phyloP scores from a whole-genome alignment of 2,888 invertebrate species.

The Thera britannica region DNA sequence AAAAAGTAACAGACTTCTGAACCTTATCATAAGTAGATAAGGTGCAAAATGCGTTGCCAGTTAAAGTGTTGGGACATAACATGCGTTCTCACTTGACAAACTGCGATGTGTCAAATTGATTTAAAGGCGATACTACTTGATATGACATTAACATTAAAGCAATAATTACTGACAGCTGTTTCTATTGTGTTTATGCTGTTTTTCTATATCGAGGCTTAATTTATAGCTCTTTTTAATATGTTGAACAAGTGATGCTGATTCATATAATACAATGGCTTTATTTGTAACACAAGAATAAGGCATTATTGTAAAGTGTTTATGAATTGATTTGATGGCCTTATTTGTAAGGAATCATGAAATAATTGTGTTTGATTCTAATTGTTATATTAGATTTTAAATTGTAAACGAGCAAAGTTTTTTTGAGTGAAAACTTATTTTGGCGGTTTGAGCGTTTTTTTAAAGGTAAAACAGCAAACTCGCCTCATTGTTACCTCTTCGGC shows the following conservation, averaged over 20 bases:
- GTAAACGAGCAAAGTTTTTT: too few species aligned
- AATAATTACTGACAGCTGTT: slow-evolving; percentile 42
- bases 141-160: slow-evolving; percentile 62
- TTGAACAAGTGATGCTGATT: slow-evolving; percentile 43
- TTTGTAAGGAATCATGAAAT: slow-evolving; percentile 24
- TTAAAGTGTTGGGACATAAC: slow-evolving; percentile 33
- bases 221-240: slow-evolving; percentile 36
- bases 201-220: slow-evolving; percentile 39
- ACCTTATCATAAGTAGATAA: neutral
- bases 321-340: slow-evolving; percentile 27
- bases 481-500: too few species aligned
- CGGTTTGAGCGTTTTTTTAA: too few species aligned
- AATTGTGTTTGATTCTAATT: slow-evolving; percentile 11
- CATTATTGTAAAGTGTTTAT: slow-evolving; percentile 23
- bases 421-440: too few species aligned
- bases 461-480: too few species aligned
- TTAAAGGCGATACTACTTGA: slow-evolving; percentile 56
- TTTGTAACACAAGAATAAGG: slow-evolving; percentile 27
- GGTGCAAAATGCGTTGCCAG: neutral
- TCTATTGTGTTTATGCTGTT: slow-evolving; percentile 37
- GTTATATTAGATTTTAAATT: too few species aligned
- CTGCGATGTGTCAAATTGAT: slow-evolving; percentile 75
- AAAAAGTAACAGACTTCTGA: neutral
- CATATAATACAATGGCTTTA: slow-evolving; percentile 36
- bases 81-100: slow-evolving; percentile 52